Evolutionary conservation across 2,113 vertebrate species (phyloP).

Genomic region (Pardalotus punctatus): DNA sequence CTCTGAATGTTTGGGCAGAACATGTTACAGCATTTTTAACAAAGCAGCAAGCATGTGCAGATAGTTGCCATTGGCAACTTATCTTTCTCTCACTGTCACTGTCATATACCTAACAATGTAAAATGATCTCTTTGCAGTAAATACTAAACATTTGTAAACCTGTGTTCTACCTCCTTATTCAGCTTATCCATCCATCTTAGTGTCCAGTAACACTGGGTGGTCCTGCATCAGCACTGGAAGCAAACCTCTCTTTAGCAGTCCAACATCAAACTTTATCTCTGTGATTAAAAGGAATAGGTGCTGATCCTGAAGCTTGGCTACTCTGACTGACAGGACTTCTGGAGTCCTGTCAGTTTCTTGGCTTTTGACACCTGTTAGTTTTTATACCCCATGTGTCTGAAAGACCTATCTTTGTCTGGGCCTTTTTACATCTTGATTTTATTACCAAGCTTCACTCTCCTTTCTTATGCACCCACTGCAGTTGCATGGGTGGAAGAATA

Average conservation of each 20-base stretch:
- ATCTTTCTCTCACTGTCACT: background rate
- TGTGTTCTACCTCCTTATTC: background rate
- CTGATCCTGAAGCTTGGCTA: background rate
- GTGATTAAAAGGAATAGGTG: background rate
- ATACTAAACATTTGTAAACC: background rate
- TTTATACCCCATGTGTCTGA: background rate
- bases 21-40: background rate
- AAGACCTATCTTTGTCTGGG: background rate
- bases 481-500: background rate
- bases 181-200: background rate
- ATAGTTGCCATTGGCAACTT: background rate
- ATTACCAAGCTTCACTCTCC: background rate
- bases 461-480: background rate
- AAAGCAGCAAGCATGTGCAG: background rate
- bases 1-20: background rate
- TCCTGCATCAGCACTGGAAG: background rate
- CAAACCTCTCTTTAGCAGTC: background rate
- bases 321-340: background rate
- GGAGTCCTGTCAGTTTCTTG: background rate
- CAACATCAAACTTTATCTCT: background rate
- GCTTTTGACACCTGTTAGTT: background rate
- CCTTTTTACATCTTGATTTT: background rate
- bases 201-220: background rate
- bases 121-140: background rate
- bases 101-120: rapidly evolving